A percentile compares a stretch with the other conserved stretches of the same genome.
These are phyloP conservation scores for Hippocampus barbouri DNA, from an alignment of 2,113 vertebrate species.

Conservation along the genomic window DNA sequence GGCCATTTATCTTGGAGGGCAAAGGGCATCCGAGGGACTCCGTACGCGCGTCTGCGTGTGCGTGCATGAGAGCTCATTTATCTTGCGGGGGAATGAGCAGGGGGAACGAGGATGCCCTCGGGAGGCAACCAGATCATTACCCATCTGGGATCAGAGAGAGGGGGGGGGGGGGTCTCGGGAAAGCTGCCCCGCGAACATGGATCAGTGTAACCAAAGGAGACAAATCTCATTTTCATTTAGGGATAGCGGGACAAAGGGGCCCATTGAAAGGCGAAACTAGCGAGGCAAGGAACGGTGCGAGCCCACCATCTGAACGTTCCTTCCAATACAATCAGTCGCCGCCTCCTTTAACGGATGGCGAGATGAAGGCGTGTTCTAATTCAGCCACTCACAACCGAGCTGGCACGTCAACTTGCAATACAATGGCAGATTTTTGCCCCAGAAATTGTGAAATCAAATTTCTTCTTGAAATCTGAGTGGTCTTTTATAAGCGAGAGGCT, in stretches of 20 bases:
- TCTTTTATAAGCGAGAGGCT: not conserved
- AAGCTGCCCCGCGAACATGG: conserved; percentile 45
- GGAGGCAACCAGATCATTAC: conserved; percentile 76
- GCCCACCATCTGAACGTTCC: conserved; percentile 45
- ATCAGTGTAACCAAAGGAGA: conserved; percentile 76
- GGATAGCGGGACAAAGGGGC: conserved; percentile 55
- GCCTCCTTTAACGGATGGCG: conserved; percentile 56
- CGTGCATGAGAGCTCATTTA: conserved; percentile 65
- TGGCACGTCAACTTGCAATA: conserved; percentile 3
- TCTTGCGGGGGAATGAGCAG: conserved; percentile 73
- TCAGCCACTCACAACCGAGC: conserved; percentile 28
- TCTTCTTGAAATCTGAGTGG: not conserved
- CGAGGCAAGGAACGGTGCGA: conserved; percentile 55
- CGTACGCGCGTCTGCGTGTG: conserved; percentile 21
- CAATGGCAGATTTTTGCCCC: not conserved
- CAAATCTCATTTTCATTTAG: conserved; percentile 79
- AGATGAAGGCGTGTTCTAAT: conserved; percentile 62
- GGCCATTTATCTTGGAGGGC: conserved; percentile 73
- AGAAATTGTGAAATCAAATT: no score
- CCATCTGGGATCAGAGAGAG: conserved; percentile 68
- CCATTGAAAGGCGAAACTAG: conserved; percentile 54
- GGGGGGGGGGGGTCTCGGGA: conserved; percentile 10
- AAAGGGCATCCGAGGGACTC: conserved; percentile 46
- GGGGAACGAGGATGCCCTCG: conserved; percentile 57
- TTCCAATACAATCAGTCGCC: conserved; percentile 66